Evolutionary conservation across 2,797 vertebrate species (phyloP), one percentile per base, ranked within the genome.

Genomic region (Tiaroga cobitis): DNA sequence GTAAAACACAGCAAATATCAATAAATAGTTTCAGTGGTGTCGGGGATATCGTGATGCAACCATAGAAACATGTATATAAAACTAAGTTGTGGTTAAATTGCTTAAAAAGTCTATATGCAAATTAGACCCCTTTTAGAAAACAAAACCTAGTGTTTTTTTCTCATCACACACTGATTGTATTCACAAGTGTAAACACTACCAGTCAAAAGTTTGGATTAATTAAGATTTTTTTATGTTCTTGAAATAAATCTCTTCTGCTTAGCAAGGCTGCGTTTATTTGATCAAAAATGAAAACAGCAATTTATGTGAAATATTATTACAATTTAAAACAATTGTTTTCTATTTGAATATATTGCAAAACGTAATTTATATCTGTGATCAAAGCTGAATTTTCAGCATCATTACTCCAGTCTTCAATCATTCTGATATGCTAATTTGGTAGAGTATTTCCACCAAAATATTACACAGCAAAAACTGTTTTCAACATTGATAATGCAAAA

Each of bases 1-100:
- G 81, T 84, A 82, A 73, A 85, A 85, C 73, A 74, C 65, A 86
- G 76, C 41, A 86, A 86, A 85, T 78, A 86, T 72, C 34, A 89
- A 85, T 73, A 85, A 63, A 41, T 85, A 88, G 54, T 82, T 74
- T 61, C 59, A 83, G 63, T 79, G 84, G 68, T 79, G 68, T 74
- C 56, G 6, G 54, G 81, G 65, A 80, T 75, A 82, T 61, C 67
- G 54, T 13, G 59, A 87, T 63, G 82, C n/a, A 81, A 84, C 69
- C 68, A 83, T 86, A 84, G 79, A 85, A 81, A 86, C 69, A 61
- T 49, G 34, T 81, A 82, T 34, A 73, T 37, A 39, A 76, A 63
- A 75, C 73, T n/a, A 68, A 56, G 51, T 34, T 34, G 37, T 65
- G 18, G 49, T 79, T 70, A 76, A 86, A 86, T n/a, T 75, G 59